These are phyloP conservation scores for Theristicus caerulescens DNA, from an alignment of 2,113 vertebrate genomes.

Conservation along the genomic window DNA sequence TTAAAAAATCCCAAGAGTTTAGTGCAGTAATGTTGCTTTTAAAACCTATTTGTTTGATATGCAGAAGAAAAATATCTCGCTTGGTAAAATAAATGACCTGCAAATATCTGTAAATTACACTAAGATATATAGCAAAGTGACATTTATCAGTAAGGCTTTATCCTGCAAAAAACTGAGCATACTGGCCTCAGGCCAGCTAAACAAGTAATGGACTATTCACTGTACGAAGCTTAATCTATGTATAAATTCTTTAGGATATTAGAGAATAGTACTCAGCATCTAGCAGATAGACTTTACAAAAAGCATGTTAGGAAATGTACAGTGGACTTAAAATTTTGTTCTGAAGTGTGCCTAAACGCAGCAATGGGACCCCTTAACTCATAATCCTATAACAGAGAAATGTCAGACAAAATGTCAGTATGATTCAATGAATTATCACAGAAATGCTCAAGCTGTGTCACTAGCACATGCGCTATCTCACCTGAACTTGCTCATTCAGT, in stretches of 20 bases:
- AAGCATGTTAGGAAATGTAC: neutral
- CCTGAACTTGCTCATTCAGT: neutral
- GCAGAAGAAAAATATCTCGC: neutral
- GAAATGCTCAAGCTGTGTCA: neutral
- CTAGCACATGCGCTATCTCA: fast-evolving
- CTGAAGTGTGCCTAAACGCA: neutral
- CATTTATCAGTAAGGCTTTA: neutral
- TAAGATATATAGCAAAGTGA: neutral
- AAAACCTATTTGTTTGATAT: neutral
- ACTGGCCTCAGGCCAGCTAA: neutral
- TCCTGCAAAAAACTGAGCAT: neutral
- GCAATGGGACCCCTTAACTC: neutral
- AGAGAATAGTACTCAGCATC: neutral
- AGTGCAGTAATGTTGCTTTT: neutral
- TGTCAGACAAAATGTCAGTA: neutral
- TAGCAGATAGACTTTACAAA: neutral
- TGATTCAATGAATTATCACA: neutral
- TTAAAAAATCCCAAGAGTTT: neutral
- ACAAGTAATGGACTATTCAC: neutral
- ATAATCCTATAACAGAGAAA: neutral
- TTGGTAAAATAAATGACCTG: neutral
- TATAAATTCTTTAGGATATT: neutral
- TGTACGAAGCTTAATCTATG: neutral
- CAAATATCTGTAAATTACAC: neutral
- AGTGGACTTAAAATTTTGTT: neutral